These are phyloP conservation scores for Temnothorax unifasciatus DNA, from an alignment of 2,888 invertebrate genomes.

Conservation along the genomic window DNA sequence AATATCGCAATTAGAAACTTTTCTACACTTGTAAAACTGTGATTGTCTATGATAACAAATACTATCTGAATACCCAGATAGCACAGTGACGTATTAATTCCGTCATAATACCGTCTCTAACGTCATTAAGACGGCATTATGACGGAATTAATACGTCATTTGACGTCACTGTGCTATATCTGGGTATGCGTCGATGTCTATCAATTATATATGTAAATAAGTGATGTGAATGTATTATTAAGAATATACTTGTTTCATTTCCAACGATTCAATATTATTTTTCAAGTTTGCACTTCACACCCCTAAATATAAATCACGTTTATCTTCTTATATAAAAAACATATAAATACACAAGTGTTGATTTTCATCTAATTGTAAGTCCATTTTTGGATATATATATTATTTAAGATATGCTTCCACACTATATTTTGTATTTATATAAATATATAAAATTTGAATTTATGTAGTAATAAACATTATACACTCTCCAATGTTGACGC, in stretches of 20 bases:
- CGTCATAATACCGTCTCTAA: too few species aligned
- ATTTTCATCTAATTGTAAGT: constrained; percentile 22
- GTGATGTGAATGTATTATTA: too few species aligned
- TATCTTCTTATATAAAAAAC: neutral
- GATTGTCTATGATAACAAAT: constrained; percentile 67
- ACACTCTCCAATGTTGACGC: neutral
- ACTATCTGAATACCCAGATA: constrained; percentile 42
- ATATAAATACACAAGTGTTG: constrained; percentile 17
- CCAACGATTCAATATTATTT: constrained; percentile 66
- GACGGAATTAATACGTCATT: too few species aligned
- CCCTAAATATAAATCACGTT: constrained; percentile 22
- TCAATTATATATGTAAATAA: too few species aligned
- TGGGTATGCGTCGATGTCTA: constrained; percentile 54
- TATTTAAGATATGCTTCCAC: neutral
- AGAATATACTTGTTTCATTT: constrained; percentile 62
- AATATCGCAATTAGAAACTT: constrained; percentile 62
- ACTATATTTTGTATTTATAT: constrained; percentile 1
- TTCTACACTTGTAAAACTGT: constrained; percentile 73
- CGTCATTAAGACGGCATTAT: too few species aligned
- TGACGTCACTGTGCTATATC: too few species aligned
- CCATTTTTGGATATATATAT: neutral
- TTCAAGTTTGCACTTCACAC: constrained; percentile 39
- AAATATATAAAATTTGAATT: neutral
- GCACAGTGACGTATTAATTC: too few species aligned
- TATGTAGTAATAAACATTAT: constrained; percentile 5